Conservation (phyloP, 2,797 vertebrate genomes). For the Malurus splendens region DNA sequence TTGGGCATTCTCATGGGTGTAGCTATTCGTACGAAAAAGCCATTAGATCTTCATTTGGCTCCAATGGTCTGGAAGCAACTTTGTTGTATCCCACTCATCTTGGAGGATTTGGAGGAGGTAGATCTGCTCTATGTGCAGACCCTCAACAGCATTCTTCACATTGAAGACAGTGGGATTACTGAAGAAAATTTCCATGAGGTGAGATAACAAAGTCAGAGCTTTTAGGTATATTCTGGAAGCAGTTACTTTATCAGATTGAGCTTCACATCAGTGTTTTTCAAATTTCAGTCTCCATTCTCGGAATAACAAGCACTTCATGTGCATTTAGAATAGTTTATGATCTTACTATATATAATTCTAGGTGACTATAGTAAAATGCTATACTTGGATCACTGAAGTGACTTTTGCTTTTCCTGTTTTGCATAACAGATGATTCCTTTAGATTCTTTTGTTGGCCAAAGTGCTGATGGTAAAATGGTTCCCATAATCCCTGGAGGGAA, state of each 20-base stretch:
- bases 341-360: not conserved
- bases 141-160: constrained; percentile 87
- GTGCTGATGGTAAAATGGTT: constrained; percentile 84
- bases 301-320: not conserved
- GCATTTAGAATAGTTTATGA: not conserved
- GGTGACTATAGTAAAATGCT: not conserved
- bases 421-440: constrained; percentile 79
- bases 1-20: constrained; percentile 84
- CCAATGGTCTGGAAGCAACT: constrained; percentile 85
- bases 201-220: not conserved
- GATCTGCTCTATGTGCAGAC: constrained; percentile 85
- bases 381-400: not conserved
- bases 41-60: constrained; percentile 82
- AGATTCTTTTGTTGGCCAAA: constrained; percentile 83
- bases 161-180: constrained; percentile 86
- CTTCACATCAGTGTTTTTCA: not conserved
- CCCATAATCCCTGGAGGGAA: constrained; percentile 84
- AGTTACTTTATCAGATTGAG: not conserved
- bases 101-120: constrained; percentile 84
- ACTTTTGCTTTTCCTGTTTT: constrained; percentile 6
- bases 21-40: constrained; percentile 84
- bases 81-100: constrained; percentile 79
- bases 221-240: not conserved
- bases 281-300: not conserved
- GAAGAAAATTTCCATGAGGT: constrained; percentile 86